phyloP scores from a whole-genome alignment of 2,113 vertebrate species.

The Eudorcas thomsonii region DNA sequence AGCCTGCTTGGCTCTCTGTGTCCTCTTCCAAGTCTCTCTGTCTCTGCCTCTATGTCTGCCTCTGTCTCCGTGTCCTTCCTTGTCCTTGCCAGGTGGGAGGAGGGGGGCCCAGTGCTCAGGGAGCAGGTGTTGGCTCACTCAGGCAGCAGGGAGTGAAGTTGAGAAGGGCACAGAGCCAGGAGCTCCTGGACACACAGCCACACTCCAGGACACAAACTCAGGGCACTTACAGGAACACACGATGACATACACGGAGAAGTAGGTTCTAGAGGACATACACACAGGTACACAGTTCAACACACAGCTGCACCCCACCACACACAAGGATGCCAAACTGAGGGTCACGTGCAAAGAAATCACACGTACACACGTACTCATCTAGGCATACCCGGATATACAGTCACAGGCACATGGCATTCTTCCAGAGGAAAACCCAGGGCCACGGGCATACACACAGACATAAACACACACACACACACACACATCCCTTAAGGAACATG shows the following conservation, averaged over 20 bases:
- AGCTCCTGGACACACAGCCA: slow-evolving; percentile 63
- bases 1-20: slow-evolving; percentile 45
- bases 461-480: not conserved
- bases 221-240: not conserved
- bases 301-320: not conserved
- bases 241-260: not conserved
- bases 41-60: slow-evolving; percentile 55
- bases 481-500: not conserved
- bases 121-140: slow-evolving; percentile 73
- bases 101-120: slow-evolving; percentile 54
- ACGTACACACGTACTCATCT: not conserved
- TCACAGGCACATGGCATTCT: not conserved
- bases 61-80: slow-evolving; percentile 67
- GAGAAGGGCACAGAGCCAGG: slow-evolving; percentile 68
- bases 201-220: slow-evolving; percentile 44
- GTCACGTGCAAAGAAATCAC: not conserved
- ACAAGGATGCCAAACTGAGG: not conserved
- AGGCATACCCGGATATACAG: not conserved
- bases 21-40: slow-evolving; percentile 33
- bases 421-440: not conserved
- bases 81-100: slow-evolving; percentile 76
- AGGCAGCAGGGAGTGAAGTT: slow-evolving; percentile 70
- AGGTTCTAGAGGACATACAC: not conserved
- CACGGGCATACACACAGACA: not conserved
- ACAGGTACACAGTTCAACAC: not conserved